Conservation (phyloP, 1,140 invertebrate genomes). For the Leptopilina clavipes region DNA sequence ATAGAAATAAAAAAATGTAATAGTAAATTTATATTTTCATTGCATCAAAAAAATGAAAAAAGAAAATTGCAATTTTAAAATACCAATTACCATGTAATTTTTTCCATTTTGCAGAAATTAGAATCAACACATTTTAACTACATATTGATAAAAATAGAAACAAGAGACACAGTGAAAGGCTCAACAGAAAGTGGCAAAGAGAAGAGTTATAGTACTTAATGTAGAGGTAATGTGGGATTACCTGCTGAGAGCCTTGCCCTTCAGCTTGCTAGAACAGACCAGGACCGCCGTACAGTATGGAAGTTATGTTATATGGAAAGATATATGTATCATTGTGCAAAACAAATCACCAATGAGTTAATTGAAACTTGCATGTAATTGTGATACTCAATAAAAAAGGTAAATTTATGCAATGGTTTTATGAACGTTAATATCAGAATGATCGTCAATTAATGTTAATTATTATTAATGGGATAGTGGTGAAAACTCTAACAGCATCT, state of each 20-base stretch:
- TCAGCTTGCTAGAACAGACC: conserved; percentile 85
- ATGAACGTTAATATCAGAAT: conserved; percentile 47
- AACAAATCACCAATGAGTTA: conserved; percentile 61
- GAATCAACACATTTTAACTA: not conserved
- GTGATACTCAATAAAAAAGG: conserved; percentile 38
- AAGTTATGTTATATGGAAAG: conserved; percentile 68
- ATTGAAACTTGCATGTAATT: conserved; percentile 41
- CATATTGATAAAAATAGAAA: conserved; percentile 36
- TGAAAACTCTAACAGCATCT: not conserved
- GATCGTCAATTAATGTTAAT: conserved; percentile 51
- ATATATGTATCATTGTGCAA: conserved; percentile 66
- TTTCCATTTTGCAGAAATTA: not conserved
- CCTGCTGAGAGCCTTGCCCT: conserved; percentile 86
- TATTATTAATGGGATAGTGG: conserved; percentile 32
- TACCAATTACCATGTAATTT: not conserved
- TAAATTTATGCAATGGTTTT: conserved; percentile 39
- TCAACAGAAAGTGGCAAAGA: conserved; percentile 47
- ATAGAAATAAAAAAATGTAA: not conserved
- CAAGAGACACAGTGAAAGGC: conserved; percentile 42
- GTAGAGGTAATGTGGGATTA: conserved; percentile 76
- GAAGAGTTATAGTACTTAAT: conserved; percentile 53
- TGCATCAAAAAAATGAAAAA: not conserved
- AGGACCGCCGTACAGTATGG: conserved; percentile 73
- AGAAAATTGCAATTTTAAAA: not conserved
- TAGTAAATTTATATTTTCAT: not conserved